phyloP scores from a whole-genome alignment of 2,888 invertebrate genomes.

The Nasonia oneida region DNA sequence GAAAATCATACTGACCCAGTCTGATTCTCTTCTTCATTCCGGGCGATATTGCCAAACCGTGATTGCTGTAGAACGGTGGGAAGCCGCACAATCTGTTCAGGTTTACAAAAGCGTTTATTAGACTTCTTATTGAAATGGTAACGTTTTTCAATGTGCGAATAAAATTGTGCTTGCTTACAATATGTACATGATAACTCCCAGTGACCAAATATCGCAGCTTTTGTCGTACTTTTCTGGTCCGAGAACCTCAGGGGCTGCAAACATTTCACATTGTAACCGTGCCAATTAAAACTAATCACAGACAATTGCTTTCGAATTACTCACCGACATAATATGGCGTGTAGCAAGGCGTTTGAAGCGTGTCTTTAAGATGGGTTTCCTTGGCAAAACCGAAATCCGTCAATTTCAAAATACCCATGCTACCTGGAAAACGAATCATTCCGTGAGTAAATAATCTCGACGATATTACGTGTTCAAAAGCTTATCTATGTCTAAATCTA shows the following conservation, averaged over 20 bases:
- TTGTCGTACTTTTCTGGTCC: conserved; percentile 99
- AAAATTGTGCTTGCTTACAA: conserved; percentile 82
- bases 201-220: conserved; percentile 99
- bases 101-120: background rate
- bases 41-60: conserved; percentile 98
- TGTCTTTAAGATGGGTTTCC: conserved; percentile 92
- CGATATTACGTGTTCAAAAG: background rate
- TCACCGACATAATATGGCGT: conserved; percentile 98
- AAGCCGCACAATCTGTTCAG: conserved; percentile 91
- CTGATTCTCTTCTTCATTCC: conserved; percentile 99
- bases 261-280: conserved; percentile 56
- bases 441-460: background rate
- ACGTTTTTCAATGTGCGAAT: background rate
- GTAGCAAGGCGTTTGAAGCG: conserved; percentile 98
- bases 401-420: conserved; percentile 92
- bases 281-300: background rate
- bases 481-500: conserved; percentile 29
- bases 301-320: conserved; percentile 5
- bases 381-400: conserved; percentile 99
- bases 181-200: conserved; percentile 99
- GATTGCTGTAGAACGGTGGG: conserved; percentile 99
- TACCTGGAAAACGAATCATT: conserved; percentile 73
- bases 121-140: background rate
- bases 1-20: conserved; percentile 98
- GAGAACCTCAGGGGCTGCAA: conserved; percentile 89